Percentiles rank a stretch among this genome's conserved stretches.
phyloP scores from a whole-genome alignment of 2,797 vertebrate species.

The Pelochelys cantorii region DNA sequence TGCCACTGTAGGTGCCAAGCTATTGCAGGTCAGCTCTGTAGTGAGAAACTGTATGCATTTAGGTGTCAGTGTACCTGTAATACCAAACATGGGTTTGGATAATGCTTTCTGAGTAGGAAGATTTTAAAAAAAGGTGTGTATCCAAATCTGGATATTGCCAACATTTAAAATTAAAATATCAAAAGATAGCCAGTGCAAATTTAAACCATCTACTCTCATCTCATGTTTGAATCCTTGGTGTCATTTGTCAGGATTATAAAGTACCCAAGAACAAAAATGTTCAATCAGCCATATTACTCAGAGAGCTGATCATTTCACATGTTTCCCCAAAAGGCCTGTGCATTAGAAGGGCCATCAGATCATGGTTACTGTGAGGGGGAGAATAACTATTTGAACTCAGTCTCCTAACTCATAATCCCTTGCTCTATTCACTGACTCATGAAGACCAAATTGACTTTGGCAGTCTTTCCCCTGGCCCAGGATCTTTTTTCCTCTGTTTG shows the following conservation, averaged over 20 bases:
- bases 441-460: neutral
- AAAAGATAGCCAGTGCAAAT: rapidly evolving
- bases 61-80: neutral
- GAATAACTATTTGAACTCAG: neutral
- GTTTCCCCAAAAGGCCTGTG: neutral
- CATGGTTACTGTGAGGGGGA: neutral
- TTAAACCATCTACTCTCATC: neutral
- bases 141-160: neutral
- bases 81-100: neutral
- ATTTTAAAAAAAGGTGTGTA: neutral
- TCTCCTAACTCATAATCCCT: neutral
- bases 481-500: neutral
- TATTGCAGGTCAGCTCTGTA: constrained; percentile 4
- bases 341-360: neutral
- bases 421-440: neutral
- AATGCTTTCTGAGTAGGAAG: neutral
- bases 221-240: neutral
- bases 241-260: neutral
- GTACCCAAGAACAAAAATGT: neutral
- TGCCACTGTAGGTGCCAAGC: neutral
- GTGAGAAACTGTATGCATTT: neutral
- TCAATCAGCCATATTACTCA: neutral
- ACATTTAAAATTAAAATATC: neutral
- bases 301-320: rapidly evolving
- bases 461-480: neutral